Evolutionary conservation across 2,113 vertebrate genomes (phyloP).

Genomic region (Cyprinodon brontotheroides): DNA sequence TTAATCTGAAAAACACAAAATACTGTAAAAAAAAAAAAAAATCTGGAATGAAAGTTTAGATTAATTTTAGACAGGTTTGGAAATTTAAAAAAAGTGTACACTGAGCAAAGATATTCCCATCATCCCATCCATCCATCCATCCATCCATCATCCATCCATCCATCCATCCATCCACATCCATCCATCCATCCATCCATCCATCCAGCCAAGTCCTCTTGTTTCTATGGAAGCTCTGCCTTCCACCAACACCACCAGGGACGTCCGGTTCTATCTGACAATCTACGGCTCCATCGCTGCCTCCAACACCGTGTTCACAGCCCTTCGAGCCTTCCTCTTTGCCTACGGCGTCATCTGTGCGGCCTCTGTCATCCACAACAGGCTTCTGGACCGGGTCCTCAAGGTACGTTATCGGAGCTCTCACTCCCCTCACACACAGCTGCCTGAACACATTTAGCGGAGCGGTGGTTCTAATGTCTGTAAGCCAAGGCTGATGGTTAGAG

Average conservation of each 20-base stretch:
- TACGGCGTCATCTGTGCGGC: constrained; percentile 86
- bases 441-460: neutral
- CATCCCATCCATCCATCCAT: too few relatives aligned
- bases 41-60: neutral
- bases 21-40: neutral
- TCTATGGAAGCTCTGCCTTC: constrained; percentile 28
- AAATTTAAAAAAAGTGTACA: too few relatives aligned
- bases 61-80: neutral
- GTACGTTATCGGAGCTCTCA: constrained; percentile 64
- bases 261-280: constrained; percentile 88
- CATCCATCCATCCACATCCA: too few relatives aligned
- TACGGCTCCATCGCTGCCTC: constrained; percentile 85
- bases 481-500: constrained; percentile 4
- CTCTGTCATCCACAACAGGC: constrained; percentile 80
- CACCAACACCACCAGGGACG: constrained; percentile 75
- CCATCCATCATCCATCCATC: too few relatives aligned
- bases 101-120: too few relatives aligned
- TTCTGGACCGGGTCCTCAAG: constrained; percentile 85
- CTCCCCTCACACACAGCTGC: neutral
- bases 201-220: constrained; percentile 68
- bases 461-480: constrained; percentile 10
- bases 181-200: neutral
- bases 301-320: constrained; percentile 90
- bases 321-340: constrained; percentile 91
- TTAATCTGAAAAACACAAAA: neutral